Evolutionary conservation across 1,140 invertebrate genomes (phyloP), one percentile per base, ranked within the genome.

Genomic region (Ips nitidus): DNA sequence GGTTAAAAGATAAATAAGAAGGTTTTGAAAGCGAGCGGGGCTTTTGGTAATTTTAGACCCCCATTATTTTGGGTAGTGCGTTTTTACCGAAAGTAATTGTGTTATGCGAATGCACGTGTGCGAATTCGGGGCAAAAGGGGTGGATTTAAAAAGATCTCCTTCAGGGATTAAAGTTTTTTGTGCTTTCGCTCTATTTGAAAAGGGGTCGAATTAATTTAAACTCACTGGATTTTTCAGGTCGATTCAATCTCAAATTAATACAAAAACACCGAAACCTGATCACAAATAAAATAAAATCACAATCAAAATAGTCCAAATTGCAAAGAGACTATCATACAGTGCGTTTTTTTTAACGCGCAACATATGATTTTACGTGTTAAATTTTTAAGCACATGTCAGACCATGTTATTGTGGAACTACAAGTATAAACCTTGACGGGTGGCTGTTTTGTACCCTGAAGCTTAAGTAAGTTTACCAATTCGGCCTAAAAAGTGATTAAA

Each of bases 1-100:
- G 67, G 67, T 69, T 69, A 64, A 66, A 69, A 69, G 67, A 69
- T 69, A 69, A 69, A 69, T 69, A 69, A 69, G 67, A 63, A 64
- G 67, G 52, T 62, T 62, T 69, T 69, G 38, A 60, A 63, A 63
- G 57, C 41, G 64, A 38, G 57, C 53, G 5, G 4, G 42, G 57
- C 42, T 63, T 63, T 64, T 69, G 52, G 67, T 69, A 69, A 69
- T 69, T 69, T 69, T 69, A 69, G 53, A 69, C 67, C 67, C 45
- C 67, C 61, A 63, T 69, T 69, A 69, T 69, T 69, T 69, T 69
- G 59, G 56, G 8, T 22, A n/a, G 39, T 43, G 40, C 64, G 22
- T 68, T 68, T 68, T 68, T 60, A 50, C 40, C 22, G 22, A n/a
- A 53, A 42, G 43, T 63, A 69, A 69, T 69, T 69, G 67, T 69